Conservation (phyloP, 2,113 vertebrate genomes). For the Nyctibius bracteatus region DNA sequence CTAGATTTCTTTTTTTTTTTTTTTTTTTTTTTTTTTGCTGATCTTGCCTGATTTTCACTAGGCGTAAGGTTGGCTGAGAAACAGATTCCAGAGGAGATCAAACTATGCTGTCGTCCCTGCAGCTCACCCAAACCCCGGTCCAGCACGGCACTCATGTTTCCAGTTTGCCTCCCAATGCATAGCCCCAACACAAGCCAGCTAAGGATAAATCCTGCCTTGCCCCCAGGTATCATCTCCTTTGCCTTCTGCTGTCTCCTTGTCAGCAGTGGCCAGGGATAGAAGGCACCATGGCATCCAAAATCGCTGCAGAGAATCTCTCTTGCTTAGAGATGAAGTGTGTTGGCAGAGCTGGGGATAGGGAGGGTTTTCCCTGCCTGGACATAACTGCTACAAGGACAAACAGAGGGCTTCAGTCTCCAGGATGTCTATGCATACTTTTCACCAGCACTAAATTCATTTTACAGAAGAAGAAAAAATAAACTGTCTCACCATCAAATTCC, state of each 20-base stretch:
- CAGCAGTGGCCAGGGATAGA: not conserved
- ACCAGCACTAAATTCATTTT: not conserved
- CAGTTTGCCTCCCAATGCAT: not conserved
- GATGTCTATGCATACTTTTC: not conserved
- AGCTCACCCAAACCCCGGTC: accelerated
- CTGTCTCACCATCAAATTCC: not conserved
- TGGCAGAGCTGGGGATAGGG: not conserved
- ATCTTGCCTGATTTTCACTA: not conserved
- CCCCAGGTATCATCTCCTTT: not conserved
- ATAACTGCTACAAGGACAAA: not conserved
- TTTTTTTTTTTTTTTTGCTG: not conserved
- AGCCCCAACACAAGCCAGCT: not conserved
- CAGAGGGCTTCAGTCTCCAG: not conserved
- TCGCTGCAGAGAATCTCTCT: not conserved
- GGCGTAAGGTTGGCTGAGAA: not conserved
- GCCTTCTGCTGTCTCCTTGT: not conserved
- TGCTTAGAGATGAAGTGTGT: not conserved
- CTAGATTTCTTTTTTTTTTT: not conserved
- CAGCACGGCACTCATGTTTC: not conserved
- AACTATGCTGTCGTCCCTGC: not conserved
- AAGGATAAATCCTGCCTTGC: not conserved
- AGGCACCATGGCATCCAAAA: not conserved
- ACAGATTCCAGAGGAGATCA: not conserved
- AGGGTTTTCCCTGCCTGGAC: not conserved
- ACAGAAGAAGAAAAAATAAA: conserved; percentile 9